phyloP scores from a whole-genome alignment of 2,797 vertebrate genomes.

The Lepidocolaptes lacrymiger region DNA sequence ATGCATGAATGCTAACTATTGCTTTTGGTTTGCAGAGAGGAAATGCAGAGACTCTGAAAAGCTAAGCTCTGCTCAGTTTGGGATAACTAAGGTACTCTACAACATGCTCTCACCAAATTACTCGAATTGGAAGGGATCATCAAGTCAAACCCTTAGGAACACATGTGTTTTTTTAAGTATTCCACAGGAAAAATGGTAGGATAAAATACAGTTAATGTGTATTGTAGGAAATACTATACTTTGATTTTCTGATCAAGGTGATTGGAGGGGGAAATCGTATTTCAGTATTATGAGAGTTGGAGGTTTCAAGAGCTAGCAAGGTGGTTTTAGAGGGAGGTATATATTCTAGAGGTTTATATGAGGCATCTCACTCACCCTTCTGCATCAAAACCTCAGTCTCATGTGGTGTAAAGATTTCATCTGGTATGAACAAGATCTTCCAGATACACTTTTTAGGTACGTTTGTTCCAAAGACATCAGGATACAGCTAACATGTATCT shows the following conservation, averaged over 20 bases:
- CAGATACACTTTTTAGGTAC: neutral
- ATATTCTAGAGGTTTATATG: neutral
- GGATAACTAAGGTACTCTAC: neutral
- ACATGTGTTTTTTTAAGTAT: neutral
- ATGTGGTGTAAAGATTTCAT: neutral
- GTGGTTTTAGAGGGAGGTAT: neutral
- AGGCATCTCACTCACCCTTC: neutral
- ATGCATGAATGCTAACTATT: rapidly evolving
- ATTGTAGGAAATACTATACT: neutral
- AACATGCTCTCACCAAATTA: neutral
- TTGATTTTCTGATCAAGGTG: neutral
- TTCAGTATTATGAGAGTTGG: neutral
- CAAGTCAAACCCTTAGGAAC: neutral
- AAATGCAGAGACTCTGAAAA: neutral
- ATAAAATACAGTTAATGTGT: neutral
- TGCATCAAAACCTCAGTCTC: neutral
- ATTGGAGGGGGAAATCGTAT: neutral
- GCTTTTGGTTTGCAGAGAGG: neutral
- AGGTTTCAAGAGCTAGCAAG: neutral
- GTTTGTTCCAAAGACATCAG: neutral
- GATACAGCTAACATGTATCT: neutral
- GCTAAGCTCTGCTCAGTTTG: neutral
- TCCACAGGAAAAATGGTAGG: neutral
- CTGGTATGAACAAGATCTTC: neutral
- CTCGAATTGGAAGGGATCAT: neutral